Evolutionary conservation across 2,113 vertebrate genomes (phyloP).

Genomic region (Dicerorhinus sumatrensis): DNA sequence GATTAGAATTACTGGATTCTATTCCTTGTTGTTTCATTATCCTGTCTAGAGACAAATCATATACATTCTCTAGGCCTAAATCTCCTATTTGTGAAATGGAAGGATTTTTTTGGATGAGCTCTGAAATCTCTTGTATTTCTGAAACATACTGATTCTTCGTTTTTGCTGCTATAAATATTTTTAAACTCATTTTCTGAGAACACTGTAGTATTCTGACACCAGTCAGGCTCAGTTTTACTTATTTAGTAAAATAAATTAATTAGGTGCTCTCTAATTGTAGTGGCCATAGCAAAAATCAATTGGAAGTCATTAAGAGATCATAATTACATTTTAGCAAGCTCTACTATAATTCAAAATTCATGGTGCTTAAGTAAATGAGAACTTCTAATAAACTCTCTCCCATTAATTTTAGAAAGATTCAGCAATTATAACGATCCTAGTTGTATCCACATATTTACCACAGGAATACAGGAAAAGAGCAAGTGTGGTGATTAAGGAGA

Average conservation of each 20-base stretch:
- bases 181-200: not conserved
- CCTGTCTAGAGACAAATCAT: not conserved
- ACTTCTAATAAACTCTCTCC: constrained; percentile 53
- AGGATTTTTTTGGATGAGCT: not conserved
- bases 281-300: constrained; percentile 81
- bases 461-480: not conserved
- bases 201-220: not conserved
- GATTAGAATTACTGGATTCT: not conserved
- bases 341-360: constrained; percentile 78
- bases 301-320: constrained; percentile 74
- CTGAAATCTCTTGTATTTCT: not conserved
- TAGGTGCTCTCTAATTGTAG: constrained; percentile 68
- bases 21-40: not conserved
- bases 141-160: not conserved
- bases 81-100: not conserved
- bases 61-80: not conserved
- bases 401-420: constrained; percentile 71
- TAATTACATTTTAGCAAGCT: constrained; percentile 79
- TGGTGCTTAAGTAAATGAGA: constrained; percentile 68
- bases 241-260: constrained; percentile 81
- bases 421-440: constrained; percentile 26
- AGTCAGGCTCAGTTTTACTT: constrained; percentile 50
- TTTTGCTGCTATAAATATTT: constrained; percentile 46
- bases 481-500: not conserved
- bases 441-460: not conserved